Percentiles rank a stretch among this genome's conserved stretches.
These are phyloP conservation scores for Meloidogyne chitwoodi DNA, from an alignment of 1,140 invertebrate genomes.

Conservation along the genomic window DNA sequence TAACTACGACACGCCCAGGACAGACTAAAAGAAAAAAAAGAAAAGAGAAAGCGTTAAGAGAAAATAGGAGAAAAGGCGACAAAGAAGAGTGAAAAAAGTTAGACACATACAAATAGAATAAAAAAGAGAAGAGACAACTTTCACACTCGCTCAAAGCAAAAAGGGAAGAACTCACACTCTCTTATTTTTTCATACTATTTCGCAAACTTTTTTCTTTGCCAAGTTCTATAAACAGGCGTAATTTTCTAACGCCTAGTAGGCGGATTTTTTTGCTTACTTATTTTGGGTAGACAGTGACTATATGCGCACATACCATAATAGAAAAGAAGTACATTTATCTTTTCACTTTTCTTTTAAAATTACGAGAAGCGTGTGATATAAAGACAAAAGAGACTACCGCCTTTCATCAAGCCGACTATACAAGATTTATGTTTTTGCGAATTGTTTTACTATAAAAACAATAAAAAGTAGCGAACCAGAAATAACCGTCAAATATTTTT, in stretches of 20 bases:
- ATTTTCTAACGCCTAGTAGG: constrained; percentile 16
- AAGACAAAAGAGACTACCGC: background rate
- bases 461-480: background rate
- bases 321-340: background rate
- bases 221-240: background rate
- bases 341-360: background rate
- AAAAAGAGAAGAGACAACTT: background rate
- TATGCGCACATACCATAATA: background rate
- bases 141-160: background rate
- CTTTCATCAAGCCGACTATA: constrained; percentile 12
- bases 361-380: background rate
- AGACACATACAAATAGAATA: background rate
- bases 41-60: background rate
- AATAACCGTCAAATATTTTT: too few relatives aligned
- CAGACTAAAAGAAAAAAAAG: background rate
- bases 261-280: background rate
- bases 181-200: background rate
- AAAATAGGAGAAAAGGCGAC: background rate
- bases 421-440: constrained; percentile 13
- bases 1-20: constrained; percentile 2
- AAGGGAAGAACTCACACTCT: background rate
- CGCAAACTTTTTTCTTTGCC: background rate
- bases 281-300: background rate
- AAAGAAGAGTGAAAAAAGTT: background rate
- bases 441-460: background rate